phyloP scores from a whole-genome alignment of 2,888 invertebrate genomes.

The Agapetus fuscipes region DNA sequence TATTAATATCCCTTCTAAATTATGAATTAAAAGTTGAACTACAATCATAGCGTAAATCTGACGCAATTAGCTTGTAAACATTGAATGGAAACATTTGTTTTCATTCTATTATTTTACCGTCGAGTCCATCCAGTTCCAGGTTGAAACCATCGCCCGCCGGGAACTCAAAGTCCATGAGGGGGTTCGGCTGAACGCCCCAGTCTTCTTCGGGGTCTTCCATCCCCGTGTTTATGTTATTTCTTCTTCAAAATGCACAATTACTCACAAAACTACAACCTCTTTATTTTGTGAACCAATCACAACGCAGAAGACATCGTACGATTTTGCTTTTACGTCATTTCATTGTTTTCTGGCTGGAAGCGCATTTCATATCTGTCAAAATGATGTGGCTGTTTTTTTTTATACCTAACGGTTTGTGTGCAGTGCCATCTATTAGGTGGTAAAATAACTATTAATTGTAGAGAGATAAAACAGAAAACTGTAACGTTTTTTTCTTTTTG shows the following conservation, averaged over 20 bases:
- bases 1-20: not conserved
- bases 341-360: not conserved
- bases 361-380: conserved; percentile 2
- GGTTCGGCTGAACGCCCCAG: conserved; percentile 30
- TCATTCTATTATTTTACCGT: conserved; percentile 39
- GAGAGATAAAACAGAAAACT: too few relatives aligned
- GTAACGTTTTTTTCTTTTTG: too few relatives aligned
- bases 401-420: too few relatives aligned
- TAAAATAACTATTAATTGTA: too few relatives aligned
- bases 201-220: conserved; percentile 17
- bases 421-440: too few relatives aligned
- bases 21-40: too few relatives aligned
- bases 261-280: conserved; percentile 31
- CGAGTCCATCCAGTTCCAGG: conserved; percentile 58
- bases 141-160: conserved; percentile 48
- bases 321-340: conserved; percentile 35
- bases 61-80: conserved; percentile 8
- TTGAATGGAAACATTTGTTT: not conserved
- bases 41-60: conserved; percentile 3
- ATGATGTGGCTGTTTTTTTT: too few relatives aligned
- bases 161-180: not conserved
- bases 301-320: conserved; percentile 44
- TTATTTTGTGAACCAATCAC: conserved; percentile 45
- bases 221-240: conserved; percentile 11
- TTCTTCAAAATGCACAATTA: too few relatives aligned